These are phyloP conservation scores for Eristalinus sepulchralis DNA, from an alignment of 2,888 invertebrate species.

Conservation along the genomic window DNA sequence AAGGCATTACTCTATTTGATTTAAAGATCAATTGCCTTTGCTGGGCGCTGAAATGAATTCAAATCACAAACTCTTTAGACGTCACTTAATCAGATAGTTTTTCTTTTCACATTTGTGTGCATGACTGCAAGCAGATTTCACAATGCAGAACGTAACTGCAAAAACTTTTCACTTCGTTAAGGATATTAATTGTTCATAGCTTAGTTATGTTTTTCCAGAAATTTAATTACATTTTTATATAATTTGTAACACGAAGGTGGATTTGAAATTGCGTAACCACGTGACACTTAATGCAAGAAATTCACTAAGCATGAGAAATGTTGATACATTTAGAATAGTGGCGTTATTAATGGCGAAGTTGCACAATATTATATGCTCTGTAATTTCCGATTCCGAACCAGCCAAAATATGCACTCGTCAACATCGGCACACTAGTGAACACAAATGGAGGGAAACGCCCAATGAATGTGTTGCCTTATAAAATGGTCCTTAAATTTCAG, in stretches of 20 bases:
- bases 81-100: neutral
- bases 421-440: no score
- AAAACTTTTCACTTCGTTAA: neutral
- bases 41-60: constrained; percentile 11
- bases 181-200: neutral
- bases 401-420: no score
- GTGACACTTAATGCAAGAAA: neutral
- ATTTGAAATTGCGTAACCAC: neutral
- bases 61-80: neutral
- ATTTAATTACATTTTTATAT: neutral
- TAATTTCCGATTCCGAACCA: no score
- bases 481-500: no score
- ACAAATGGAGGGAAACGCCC: no score
- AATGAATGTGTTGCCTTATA: no score
- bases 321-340: neutral
- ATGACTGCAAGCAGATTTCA: neutral
- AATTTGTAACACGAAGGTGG: neutral
- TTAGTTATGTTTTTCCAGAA: neutral
- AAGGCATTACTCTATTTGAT: neutral
- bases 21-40: neutral
- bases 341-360: no score
- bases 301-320: neutral
- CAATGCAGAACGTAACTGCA: neutral
- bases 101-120: constrained; percentile 7
- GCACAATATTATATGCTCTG: no score